Percentiles rank a stretch among this genome's conserved stretches.
phyloP scores from a whole-genome alignment of 2,113 vertebrate genomes.

The Shinisaurus crocodilurus region DNA sequence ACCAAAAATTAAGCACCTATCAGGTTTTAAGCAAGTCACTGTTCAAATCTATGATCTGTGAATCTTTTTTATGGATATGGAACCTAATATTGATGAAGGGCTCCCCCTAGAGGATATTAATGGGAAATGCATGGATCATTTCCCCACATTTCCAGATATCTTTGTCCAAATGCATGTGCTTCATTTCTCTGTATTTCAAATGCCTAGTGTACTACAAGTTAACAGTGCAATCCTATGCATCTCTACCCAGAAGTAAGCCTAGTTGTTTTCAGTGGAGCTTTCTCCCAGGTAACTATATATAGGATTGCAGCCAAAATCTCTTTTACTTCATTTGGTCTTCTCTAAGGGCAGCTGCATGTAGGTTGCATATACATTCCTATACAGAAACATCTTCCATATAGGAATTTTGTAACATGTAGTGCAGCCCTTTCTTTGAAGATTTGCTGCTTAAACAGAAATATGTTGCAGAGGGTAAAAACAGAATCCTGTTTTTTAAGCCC shows the following conservation, averaged over 20 bases:
- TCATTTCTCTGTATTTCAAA: accelerated
- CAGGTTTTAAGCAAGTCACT: accelerated
- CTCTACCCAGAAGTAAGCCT: too few species aligned
- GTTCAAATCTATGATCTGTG: too few species aligned
- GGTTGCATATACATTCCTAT: neutral
- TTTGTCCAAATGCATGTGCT: neutral
- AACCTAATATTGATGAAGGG: slow-evolving; percentile 31
- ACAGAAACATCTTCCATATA: neutral
- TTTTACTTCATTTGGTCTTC: slow-evolving; percentile 2
- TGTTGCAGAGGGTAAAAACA: neutral
- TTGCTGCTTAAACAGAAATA: neutral
- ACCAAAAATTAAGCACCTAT: neutral
- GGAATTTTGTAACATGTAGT: neutral
- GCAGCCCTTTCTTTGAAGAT: neutral
- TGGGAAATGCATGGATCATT: neutral
- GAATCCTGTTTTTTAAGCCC: neutral
- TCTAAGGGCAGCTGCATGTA: neutral
- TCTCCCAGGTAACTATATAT: too few species aligned
- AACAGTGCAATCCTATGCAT: too few species aligned
- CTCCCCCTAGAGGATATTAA: slow-evolving; percentile 60
- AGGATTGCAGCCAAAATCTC: neutral
- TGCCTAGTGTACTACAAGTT: neutral
- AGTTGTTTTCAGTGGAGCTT: too few species aligned
- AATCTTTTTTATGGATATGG: neutral
- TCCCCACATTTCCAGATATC: accelerated